Base-by-base conservation (phyloP, 2,113 vertebrate genomes). In the Dipodomys stephensi region DNA sequence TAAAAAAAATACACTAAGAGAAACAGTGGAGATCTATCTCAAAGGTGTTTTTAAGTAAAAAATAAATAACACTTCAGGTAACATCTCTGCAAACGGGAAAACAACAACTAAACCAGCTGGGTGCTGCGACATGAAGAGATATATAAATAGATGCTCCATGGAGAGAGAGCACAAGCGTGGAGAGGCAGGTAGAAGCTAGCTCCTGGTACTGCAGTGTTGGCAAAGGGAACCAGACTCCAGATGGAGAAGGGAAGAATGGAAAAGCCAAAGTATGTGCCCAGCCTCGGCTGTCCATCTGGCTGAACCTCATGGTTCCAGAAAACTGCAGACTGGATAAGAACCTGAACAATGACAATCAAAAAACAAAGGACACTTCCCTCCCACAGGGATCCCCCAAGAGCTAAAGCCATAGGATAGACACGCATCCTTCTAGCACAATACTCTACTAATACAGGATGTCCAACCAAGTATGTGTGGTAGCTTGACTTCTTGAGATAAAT, bases 201-300 rank as follows among this genome's bases (percentile, higher is more conserved):
- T 91, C 72, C 91, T 49, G 81, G 80, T 22, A 27, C 90, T 49
- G 88, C 76, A 78, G 77, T 0, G 0, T 1, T 95, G 97, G 94
- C 96, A 79, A 71, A 23, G 77, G 10, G 2, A 46, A 57, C 64
- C 84, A 89, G 96, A 80, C 96, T 95, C 96, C 96, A 96, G 96
- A 96, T 95, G 96, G 96, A 96, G 82, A 30, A 53, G 94, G 57
- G 60, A 83, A 83, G 84, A 67, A 49, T 67, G 64, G 46, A 81
- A 90, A 87, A 65, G 83, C 65, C 90, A 79, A 53, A 27, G 94
- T 16, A 84, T 22, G 30, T 7, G 82, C 77, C 57, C 32, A 64
- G 83, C 67, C 25, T 92, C 49, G 28, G 83, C 88, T 60, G 91
- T 93, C 96, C 97, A 96, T 95, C 96, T 97, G 97, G 93, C 89